These are phyloP conservation scores for Poeciliopsis occidentalis DNA, from an alignment of 2,113 vertebrate genomes.

Conservation along the genomic window DNA sequence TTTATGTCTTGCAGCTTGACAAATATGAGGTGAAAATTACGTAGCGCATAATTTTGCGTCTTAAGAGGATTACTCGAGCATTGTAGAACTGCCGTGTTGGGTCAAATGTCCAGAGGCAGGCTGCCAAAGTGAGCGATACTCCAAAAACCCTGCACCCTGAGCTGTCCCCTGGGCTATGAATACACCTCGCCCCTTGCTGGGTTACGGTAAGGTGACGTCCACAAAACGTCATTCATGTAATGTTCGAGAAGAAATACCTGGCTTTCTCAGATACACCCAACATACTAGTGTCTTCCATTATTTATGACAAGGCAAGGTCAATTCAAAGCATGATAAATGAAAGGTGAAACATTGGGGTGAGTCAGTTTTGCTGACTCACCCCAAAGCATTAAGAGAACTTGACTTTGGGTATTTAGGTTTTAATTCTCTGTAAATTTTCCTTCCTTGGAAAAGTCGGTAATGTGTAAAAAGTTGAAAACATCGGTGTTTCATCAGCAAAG, in stretches of 20 bases:
- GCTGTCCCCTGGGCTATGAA: conserved; percentile 41
- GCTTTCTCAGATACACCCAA: conserved; percentile 39
- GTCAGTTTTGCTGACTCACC: neutral
- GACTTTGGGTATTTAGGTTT: too few species aligned
- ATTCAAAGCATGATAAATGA: conserved; percentile 44
- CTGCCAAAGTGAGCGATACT: conserved; percentile 34
- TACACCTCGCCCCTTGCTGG: conserved; percentile 35
- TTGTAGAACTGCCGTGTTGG: conserved; percentile 33
- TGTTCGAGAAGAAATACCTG: conserved; percentile 58
- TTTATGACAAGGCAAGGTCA: conserved; percentile 52
- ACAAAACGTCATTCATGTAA: conserved; percentile 57
- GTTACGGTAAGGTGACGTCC: conserved; percentile 51
- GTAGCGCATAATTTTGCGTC: conserved; percentile 26
- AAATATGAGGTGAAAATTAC: conserved; percentile 37
- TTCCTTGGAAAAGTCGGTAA: neutral
- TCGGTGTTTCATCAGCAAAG: neutral
- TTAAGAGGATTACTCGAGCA: conserved; percentile 30
- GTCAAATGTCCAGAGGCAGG: conserved; percentile 12
- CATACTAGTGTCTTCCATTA: conserved; percentile 60
- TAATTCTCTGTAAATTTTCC: neutral
- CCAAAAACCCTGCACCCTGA: conserved; percentile 36
- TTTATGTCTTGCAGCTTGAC: conserved; percentile 14
- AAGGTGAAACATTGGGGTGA: conserved; percentile 31
- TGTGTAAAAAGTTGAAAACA: neutral
- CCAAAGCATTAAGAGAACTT: conserved; percentile 4